Base-by-base conservation (phyloP, 1,140 invertebrate species). In the Bombyx mori region DNA sequence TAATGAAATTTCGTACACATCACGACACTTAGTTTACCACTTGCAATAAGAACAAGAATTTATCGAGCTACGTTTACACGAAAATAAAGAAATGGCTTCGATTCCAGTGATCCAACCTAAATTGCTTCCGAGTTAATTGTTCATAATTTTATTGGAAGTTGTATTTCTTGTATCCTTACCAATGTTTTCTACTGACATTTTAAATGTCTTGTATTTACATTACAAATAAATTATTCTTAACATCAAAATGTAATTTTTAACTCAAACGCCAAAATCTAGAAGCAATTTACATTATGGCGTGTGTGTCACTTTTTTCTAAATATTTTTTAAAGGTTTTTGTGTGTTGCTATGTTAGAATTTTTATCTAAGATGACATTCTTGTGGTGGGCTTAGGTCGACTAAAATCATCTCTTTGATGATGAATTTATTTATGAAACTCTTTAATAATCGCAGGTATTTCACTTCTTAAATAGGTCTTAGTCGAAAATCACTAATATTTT, bases 201-300 rank as follows among this genome's bases (percentile, higher is more conserved):
- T 86, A 81, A 71, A 83, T 84, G 82, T 69, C 82, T 63, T 73
- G 64, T 70, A 57, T 79, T 69, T 72, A 77, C 68, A 75, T 66
- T 73, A 68, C 69, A 69, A 71, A 66, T 54, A 68, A 75, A 75
- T 35, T 35, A 35, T 63, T 75, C 76, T 64, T 75, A 79, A 61
- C 80, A 84, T 80, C 65, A 79, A 83, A 86, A 78, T 80, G 73
- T 75, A 74, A 71, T 76, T 69, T 79, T 82, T 82, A 82, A 83
- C 79, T 79, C 75, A 83, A 84, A 85, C 82, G 83, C 81, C 82
- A 86, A 86, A 56, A 82, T 82, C 73, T 77, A 85, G 75, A 83
- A 81, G 77, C 80, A 82, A 86, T 86, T 86, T 85, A 86, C 83
- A 86, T 86, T 85, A 86, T 86, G 80, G 83, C 83, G 83, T 86